Conservation (phyloP, 2,797 vertebrate genomes). For the Esox masquinongy region DNA sequence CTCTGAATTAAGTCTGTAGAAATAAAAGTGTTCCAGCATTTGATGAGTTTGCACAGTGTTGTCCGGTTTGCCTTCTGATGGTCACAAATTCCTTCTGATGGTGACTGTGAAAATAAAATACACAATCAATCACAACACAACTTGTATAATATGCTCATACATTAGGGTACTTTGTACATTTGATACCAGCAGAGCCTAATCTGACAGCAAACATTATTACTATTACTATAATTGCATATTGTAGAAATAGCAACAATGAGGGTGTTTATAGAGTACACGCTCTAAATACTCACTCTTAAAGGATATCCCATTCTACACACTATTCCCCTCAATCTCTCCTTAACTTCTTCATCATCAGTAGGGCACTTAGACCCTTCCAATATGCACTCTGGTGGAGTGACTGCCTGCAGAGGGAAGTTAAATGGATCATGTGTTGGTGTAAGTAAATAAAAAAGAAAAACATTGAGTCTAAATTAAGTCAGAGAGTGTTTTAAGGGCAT, state of each 20-base stretch:
- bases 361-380: constrained; percentile 11
- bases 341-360: neutral
- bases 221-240: neutral
- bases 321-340: neutral
- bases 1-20: neutral
- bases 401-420: neutral
- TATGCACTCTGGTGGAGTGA: constrained; percentile 18
- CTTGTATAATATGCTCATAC: too few relatives aligned
- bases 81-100: neutral
- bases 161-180: neutral
- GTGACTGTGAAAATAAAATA: neutral
- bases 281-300: constrained; percentile 6
- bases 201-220: neutral
- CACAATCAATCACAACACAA: neutral
- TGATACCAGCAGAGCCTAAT: neutral
- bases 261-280: neutral
- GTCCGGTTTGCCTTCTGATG: neutral
- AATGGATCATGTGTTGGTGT: neutral
- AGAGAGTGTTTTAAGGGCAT: neutral
- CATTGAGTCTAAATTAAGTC: neutral
- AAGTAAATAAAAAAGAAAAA: neutral
- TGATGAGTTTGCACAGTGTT: constrained; percentile 1
- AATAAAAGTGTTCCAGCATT: constrained; percentile 41
- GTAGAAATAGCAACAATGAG: neutral
- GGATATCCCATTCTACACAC: neutral